A percentile compares a stretch with the other conserved stretches of the same genome.
phyloP scores from a whole-genome alignment of 2,888 invertebrate species.

The Lysandra coridon region DNA sequence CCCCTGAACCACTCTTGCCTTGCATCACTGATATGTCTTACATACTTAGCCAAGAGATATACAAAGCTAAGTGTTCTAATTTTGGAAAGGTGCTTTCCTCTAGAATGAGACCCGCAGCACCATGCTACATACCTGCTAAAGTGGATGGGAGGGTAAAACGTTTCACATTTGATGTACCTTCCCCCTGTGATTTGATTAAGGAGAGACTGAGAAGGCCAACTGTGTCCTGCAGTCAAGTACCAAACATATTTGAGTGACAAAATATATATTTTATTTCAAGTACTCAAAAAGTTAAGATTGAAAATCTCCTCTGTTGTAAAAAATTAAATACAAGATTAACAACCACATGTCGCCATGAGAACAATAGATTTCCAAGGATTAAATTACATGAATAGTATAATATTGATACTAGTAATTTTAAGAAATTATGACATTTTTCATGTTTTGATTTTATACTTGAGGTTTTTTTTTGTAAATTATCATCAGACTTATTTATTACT shows the following conservation, averaged over 20 bases:
- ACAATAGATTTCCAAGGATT: no score
- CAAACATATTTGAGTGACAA: conserved; percentile 24
- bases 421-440: neutral
- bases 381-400: neutral
- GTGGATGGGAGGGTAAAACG: conserved; percentile 47
- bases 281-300: neutral
- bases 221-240: conserved; percentile 37
- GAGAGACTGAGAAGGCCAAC: conserved; percentile 52
- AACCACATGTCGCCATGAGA: no score
- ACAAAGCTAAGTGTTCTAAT: conserved; percentile 54
- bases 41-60: conserved; percentile 54
- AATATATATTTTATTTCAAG: neutral
- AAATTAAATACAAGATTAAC: neutral
- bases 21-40: conserved; percentile 61
- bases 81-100: conserved; percentile 64
- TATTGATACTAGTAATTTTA: neutral
- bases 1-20: conserved; percentile 49
- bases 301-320: neutral
- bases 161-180: conserved; percentile 63
- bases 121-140: conserved; percentile 55
- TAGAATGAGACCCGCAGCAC: conserved; percentile 54
- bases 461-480: neutral
- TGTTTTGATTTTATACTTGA: neutral
- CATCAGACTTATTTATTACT: neutral
- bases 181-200: conserved; percentile 63